These are phyloP conservation scores for Polyergus mexicanus DNA, from an alignment of 1,140 invertebrate genomes.

Conservation along the genomic window DNA sequence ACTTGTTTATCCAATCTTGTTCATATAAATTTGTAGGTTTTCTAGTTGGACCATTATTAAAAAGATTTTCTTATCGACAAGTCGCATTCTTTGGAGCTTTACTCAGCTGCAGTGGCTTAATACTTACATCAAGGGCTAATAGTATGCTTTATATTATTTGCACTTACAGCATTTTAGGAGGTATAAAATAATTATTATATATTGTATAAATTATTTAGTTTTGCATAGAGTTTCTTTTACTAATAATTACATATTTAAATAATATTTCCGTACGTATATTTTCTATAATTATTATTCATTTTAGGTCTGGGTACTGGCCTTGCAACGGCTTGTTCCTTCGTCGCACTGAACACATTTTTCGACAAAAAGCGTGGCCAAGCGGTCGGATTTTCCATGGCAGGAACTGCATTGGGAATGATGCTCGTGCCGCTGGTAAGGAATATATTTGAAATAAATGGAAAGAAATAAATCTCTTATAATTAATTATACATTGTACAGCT, in stretches of 20 bases:
- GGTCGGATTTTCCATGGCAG: conserved; percentile 91
- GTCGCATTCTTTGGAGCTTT: conserved; percentile 90
- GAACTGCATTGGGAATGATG: conserved; percentile 92
- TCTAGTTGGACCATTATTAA: conserved; percentile 91
- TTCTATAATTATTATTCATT: conserved; percentile 16
- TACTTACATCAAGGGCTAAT: conserved; percentile 89
- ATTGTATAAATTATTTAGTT: conserved; percentile 4
- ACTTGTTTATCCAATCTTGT: neutral
- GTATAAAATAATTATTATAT: conserved; percentile 80
- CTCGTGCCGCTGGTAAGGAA: conserved; percentile 89
- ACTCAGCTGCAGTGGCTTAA: conserved; percentile 89
- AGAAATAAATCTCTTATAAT: neutral
- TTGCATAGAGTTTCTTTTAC: neutral
- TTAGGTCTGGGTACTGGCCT: conserved; percentile 91
- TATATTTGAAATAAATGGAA: neutral
- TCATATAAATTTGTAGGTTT: conserved; percentile 85
- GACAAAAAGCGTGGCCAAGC: conserved; percentile 91
- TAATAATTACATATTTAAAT: neutral
- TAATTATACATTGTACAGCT: conserved; percentile 60
- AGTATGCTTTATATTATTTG: conserved; percentile 91
- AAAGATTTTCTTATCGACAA: conserved; percentile 91
- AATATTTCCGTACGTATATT: neutral
- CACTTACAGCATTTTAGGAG: conserved; percentile 92
- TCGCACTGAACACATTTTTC: conserved; percentile 92
- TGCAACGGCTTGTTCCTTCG: conserved; percentile 90